phyloP scores from a whole-genome alignment of 2,797 vertebrate genomes.

The Hydrocynus forskahlii region DNA sequence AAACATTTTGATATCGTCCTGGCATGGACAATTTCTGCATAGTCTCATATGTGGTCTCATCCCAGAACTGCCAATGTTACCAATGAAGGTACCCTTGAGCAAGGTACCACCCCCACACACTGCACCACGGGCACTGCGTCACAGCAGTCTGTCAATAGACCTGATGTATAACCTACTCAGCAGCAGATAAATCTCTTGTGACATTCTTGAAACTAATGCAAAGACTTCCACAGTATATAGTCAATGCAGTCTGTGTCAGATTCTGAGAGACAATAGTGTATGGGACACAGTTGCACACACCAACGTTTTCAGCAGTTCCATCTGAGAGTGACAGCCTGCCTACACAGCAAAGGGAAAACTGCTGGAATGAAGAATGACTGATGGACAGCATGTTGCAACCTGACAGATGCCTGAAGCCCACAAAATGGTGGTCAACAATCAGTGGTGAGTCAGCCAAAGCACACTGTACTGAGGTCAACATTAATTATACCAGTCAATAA shows the following conservation, averaged over 20 bases:
- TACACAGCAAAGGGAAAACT: neutral
- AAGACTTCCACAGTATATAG: neutral
- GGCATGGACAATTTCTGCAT: too few species aligned
- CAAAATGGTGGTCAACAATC: conserved; percentile 7
- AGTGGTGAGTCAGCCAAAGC: neutral
- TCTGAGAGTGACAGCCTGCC: neutral
- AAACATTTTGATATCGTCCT: too few species aligned
- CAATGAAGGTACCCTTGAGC: too few species aligned
- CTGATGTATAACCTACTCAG: neutral
- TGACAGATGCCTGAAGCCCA: conserved; percentile 11
- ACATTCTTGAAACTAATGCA: neutral
- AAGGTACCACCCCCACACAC: too few species aligned
- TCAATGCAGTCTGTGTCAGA: too few species aligned
- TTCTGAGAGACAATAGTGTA: neutral
- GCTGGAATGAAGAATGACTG: conserved; percentile 12
- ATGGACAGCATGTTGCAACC: conserved; percentile 4
- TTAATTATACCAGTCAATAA: conserved; percentile 15
- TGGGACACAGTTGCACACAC: neutral
- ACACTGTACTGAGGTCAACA: neutral
- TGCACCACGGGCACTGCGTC: too few species aligned
- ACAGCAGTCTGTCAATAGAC: neutral
- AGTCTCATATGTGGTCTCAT: too few species aligned
- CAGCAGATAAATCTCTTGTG: neutral
- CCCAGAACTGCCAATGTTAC: too few species aligned
- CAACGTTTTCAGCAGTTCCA: neutral